phyloP scores from a whole-genome alignment of 2,113 vertebrate species.

The Coturnix japonica region DNA sequence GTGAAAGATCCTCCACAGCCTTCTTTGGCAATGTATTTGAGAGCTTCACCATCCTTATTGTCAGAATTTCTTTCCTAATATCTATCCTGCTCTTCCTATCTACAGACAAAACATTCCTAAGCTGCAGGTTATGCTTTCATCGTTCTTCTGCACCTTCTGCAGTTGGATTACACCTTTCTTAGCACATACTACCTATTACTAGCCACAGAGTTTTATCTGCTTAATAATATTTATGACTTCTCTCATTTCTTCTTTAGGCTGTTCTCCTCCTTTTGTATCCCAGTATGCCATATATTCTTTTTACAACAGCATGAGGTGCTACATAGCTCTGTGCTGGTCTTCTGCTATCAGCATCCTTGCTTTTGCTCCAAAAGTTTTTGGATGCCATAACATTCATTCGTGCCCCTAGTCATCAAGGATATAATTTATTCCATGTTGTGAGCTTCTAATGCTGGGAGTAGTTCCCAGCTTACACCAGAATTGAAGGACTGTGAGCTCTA shows the following conservation, averaged over 20 bases:
- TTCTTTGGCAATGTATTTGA: slow-evolving; percentile 51
- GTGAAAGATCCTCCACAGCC: slow-evolving; percentile 5
- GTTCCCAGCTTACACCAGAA: not conserved
- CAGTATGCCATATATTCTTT: not conserved
- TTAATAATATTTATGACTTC: not conserved
- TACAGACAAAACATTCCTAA: slow-evolving; percentile 15
- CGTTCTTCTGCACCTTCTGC: not conserved
- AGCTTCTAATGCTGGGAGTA: not conserved
- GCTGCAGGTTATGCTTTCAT: not conserved
- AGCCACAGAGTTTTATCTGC: not conserved
- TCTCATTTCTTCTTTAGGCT: not conserved
- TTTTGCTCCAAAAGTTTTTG: not conserved
- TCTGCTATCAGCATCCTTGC: not conserved
- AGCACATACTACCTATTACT: fast-evolving
- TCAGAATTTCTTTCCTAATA: slow-evolving; percentile 24
- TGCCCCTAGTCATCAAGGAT: not conserved
- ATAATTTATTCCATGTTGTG: not conserved
- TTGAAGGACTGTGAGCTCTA: fast-evolving
- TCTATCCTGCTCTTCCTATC: not conserved
- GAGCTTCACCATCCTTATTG: slow-evolving; percentile 6
- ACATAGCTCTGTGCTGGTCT: not conserved
- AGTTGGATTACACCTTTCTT: not conserved
- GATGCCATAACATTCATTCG: not conserved
- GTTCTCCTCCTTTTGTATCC: not conserved
- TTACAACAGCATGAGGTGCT: not conserved